Base-by-base conservation (phyloP, 2,113 vertebrate genomes). In the Strix uralensis region DNA sequence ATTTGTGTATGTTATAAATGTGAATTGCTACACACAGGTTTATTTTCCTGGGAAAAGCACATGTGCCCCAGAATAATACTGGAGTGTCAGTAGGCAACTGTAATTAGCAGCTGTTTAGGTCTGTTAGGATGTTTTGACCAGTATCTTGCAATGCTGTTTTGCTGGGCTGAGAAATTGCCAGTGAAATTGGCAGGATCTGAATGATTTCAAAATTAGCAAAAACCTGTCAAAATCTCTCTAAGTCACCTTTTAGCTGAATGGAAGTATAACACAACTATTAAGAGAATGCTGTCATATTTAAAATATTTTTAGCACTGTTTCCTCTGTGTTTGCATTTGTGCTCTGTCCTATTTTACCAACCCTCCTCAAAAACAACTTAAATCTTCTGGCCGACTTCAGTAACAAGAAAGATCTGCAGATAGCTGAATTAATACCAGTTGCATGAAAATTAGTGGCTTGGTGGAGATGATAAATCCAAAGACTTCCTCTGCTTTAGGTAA, bases 401-500 rank as follows among this genome's bases (percentile, higher is more conserved):
- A 86, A 83, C 27, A 34, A 63, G 86, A 78, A n/a, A 25, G 69
- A 38, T 66, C 69, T 94, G 0, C 72, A 90, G 90, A 44, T 32
- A 75, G 79, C 78, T 87, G 87, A 49, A 66, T 85, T 79, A 88
- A 90, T 93, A 65, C 81, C 49, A n/a, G 81, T 23, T 93, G 92
- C 71, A 82, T 61, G 92, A 80, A 93, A 95, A 88, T 46, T 38
- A 75, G 86, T 52, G 81, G 73, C 66, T 85, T 29, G 73, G 44
- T 69, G 74, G 49, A 91, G 94, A 96, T 0, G 1, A 82, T 85
- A 80, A 95, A 96, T 95, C 62, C 70, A 17, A 77, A 93, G 78
- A 77, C 72, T 95, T 97, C 81, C 96, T 94, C 84, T 94, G 81
- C 74, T 54, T 72, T 34, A 51, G 91, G 80, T 20, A 15, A 36